phyloP scores from a whole-genome alignment of 1,140 invertebrate species.

The Ips nitidus region DNA sequence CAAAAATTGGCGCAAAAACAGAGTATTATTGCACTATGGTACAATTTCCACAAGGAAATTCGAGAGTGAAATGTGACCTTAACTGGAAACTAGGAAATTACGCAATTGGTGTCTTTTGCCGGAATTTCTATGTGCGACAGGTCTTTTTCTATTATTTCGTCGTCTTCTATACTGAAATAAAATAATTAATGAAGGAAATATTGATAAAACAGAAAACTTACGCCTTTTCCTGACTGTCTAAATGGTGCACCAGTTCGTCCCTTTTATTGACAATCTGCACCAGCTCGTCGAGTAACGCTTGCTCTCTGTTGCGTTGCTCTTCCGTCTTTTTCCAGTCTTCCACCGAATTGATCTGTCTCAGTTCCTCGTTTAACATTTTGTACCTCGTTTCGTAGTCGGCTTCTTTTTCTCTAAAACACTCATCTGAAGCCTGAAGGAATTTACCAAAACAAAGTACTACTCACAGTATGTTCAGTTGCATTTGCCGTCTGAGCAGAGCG shows the following conservation, averaged over 20 bases:
- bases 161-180: conserved; percentile 83
- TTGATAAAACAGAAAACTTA: conserved; percentile 58
- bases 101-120: conserved; percentile 81
- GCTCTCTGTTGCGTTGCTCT: conserved; percentile 82
- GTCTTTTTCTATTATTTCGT: conserved; percentile 87
- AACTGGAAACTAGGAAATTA: conserved; percentile 54
- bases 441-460: conserved; percentile 45
- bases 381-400: conserved; percentile 88
- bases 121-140: conserved; percentile 80
- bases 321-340: conserved; percentile 95
- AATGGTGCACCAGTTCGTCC: conserved; percentile 92
- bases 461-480: conserved; percentile 93
- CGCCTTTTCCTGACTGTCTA: conserved; percentile 94
- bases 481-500: conserved; percentile 87
- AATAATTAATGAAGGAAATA: conserved; percentile 17
- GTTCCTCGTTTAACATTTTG: conserved; percentile 83
- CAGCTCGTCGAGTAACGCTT: conserved; percentile 82
- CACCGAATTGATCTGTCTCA: conserved; percentile 83
- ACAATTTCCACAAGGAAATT: too few species aligned
- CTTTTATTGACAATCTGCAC: conserved; percentile 94
- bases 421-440: conserved; percentile 33
- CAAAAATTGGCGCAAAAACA: too few species aligned
- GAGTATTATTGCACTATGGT: too few species aligned
- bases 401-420: conserved; percentile 79
- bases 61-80: too few species aligned